Base-by-base conservation (phyloP, 2,888 invertebrate genomes). In the Rhopalosiphum nymphaeae region DNA sequence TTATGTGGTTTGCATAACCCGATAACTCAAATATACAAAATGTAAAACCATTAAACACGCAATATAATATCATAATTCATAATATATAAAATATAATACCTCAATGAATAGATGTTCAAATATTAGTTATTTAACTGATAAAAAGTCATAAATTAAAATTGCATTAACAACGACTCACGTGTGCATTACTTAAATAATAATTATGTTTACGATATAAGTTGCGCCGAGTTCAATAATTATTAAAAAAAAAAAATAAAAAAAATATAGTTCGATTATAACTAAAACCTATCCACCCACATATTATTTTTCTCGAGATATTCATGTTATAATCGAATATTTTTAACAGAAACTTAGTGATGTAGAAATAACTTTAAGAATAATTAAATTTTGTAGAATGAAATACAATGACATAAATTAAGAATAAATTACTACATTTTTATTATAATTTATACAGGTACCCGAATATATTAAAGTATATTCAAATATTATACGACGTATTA, bases 71-170 rank as follows among this genome's bases (percentile, higher is more conserved):
- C 78, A 36, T 78, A 78, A 78, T 78, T 78, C 78, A 78, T 67
- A n/a, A 67, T 5, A 67, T 16, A 67, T 67, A 67, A 67, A 67
- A 67, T 67, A 67, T 78, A 78, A 78, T 36, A 78, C 36, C 21
- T 36, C 78, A 78, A 36, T 42, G 78, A 36, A 78, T 78, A 78
- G 36, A 78, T 36, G 36, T 78, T 36, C 78, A 78, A 78, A 78
- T 78, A 78, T 78, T 78, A 78, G 78, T 78, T 78, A 78, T 36
- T 78, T 36, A 78, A 78, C 78, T 36, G 78, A 78, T 78, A 78
- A 36, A 78, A 78, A 78, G 78, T 78, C 78, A 78, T 36, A 78
- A 78, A 78, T 78, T 78, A 78, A 78, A 78, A 36, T 78, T 78
- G 7, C 78, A 78, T 36, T 21, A 78, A 42, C 78, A 42, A 9